phyloP scores from a whole-genome alignment of 2,113 vertebrate genomes.

The Potamarius usumacintae region DNA sequence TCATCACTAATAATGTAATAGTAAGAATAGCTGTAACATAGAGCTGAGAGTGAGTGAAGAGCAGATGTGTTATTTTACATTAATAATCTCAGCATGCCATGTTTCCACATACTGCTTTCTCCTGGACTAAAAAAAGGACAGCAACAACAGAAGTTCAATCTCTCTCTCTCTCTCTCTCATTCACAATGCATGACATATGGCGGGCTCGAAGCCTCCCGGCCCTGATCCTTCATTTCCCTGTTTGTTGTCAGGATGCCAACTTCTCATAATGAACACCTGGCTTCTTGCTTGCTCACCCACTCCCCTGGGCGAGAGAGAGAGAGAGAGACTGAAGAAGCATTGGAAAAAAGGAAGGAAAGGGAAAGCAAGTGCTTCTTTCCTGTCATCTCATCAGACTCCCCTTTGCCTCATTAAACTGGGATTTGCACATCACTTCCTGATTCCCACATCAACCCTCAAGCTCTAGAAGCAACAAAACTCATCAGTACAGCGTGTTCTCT shows the following conservation, averaged over 20 bases:
- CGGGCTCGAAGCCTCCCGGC: not conserved
- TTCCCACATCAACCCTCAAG: slow-evolving; percentile 9
- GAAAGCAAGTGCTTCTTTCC: slow-evolving; percentile 22
- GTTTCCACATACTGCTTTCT: not conserved
- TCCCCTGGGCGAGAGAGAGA: not conserved
- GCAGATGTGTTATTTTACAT: not conserved
- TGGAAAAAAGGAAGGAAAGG: not conserved
- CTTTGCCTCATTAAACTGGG: slow-evolving; percentile 64
- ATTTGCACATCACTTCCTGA: slow-evolving; percentile 47
- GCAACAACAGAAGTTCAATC: not conserved
- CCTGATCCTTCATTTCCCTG: slow-evolving; percentile 44
- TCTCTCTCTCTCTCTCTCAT: not conserved
- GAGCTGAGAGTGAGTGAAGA: not conserved
- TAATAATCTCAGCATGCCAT: not conserved
- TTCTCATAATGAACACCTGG: slow-evolving; percentile 50
- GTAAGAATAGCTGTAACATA: not conserved
- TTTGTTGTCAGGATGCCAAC: slow-evolving; percentile 34
- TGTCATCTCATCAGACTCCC: slow-evolving; percentile 21
- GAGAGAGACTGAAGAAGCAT: not conserved
- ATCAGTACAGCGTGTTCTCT: not conserved
- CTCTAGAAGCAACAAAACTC: not conserved
- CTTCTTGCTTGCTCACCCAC: slow-evolving; percentile 11
- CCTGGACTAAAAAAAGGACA: not conserved
- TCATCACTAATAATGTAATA: not conserved
- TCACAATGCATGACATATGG: slow-evolving; percentile 29